Evolutionary conservation across 2,888 invertebrate species (phyloP), one percentile per base, ranked within the genome.

Genomic region (Protodeltote pygarga): DNA sequence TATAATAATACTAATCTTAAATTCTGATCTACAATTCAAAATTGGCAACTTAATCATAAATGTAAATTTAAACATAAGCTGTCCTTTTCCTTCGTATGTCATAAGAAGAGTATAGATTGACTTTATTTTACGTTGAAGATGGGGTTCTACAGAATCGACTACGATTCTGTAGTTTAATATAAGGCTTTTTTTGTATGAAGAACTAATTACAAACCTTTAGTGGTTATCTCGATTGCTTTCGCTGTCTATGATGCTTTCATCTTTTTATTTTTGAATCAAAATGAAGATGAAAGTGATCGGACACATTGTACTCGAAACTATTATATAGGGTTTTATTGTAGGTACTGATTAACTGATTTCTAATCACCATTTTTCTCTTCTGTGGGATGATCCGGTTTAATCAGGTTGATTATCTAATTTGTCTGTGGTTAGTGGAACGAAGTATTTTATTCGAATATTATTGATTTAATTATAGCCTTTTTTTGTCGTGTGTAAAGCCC

Each of bases 211-310:
- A 57, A 68, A 65, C 65, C 54, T 55, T 48, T 49, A 45, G 37
- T 25, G 17, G 67, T 49, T 60, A 66, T 66, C 65, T 65, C 62
- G 48, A 55, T 52, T 49, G 58, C 69, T 71, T 68, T 69, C 65
- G 71, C 68, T 58, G 40, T 48, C 34, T 28, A 35, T 32, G 28
- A 29, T 21, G 8, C 34, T 8, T 17, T 45, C 15, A 33, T 42
- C 11, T 34, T 59, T 52, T 50, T 57, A 50, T 58, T 53, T 59
- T n/a, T 47, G 14, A 46, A 50, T 47, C 31, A 19, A 40, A 60
- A 59, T 55, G 63, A 68, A 68, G 58, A 65, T 68, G 69, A 71
- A 70, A 70, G 69, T 68, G 53, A 51, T 49, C 42, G 46, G 45
- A 52, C 39, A 66, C 27, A 45, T 55, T 65, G 52, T 54, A 37